These are phyloP conservation scores for Pleuronectes platessa DNA, from an alignment of 2,113 vertebrate genomes.

Conservation along the genomic window DNA sequence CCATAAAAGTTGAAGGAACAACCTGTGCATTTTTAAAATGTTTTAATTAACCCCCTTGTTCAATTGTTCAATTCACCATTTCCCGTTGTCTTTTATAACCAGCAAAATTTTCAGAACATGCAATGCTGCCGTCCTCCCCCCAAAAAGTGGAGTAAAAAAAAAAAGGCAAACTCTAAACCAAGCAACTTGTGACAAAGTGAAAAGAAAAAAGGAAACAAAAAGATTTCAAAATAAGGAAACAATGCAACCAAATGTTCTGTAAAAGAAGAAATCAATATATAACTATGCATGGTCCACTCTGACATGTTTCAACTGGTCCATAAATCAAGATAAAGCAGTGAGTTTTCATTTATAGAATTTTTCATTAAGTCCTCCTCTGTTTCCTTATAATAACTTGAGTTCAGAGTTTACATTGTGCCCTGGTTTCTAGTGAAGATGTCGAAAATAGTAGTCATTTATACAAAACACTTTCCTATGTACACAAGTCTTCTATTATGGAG, in stretches of 20 bases:
- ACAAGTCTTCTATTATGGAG: slow-evolving; percentile 86
- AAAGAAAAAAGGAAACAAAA: slow-evolving; percentile 39
- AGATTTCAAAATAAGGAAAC: slow-evolving; percentile 68
- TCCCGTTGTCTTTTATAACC: slow-evolving; percentile 84
- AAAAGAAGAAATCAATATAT: slow-evolving; percentile 64
- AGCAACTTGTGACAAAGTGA: slow-evolving; percentile 52
- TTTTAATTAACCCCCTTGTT: slow-evolving; percentile 66
- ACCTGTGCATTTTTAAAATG: slow-evolving; percentile 76
- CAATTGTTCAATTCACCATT: slow-evolving; percentile 66
- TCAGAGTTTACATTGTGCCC: slow-evolving; percentile 92
- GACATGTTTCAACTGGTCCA: slow-evolving; percentile 69
- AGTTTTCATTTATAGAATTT: slow-evolving; percentile 74
- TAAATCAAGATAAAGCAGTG: slow-evolving; percentile 80
- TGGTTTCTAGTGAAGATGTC: slow-evolving; percentile 92
- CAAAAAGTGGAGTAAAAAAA: slow-evolving; percentile 46
- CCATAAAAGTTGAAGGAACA: slow-evolving; percentile 83
- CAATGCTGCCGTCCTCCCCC: slow-evolving; percentile 85
- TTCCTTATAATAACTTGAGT: slow-evolving; percentile 83
- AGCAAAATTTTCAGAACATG: slow-evolving; percentile 93
- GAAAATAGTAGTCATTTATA: slow-evolving; percentile 99
- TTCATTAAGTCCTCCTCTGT: slow-evolving; percentile 77
- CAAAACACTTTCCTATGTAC: slow-evolving; percentile 98
- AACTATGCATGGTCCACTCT: slow-evolving; percentile 75
- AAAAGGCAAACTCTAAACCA: slow-evolving; percentile 48
- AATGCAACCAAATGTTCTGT: slow-evolving; percentile 67